Conservation (phyloP, 2,888 invertebrate genomes). For the Diaphora mendica region DNA sequence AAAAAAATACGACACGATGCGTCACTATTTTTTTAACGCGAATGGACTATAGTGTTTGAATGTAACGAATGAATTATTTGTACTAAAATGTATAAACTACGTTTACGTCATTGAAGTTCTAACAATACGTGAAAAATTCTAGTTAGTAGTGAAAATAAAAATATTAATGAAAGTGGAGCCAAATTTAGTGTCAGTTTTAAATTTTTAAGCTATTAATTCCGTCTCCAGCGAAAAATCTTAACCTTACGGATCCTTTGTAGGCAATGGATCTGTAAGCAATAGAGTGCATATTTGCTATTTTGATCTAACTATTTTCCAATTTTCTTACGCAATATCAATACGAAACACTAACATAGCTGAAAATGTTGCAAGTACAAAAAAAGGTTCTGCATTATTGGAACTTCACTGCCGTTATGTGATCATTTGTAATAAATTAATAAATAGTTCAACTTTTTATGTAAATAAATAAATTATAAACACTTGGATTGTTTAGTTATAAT, state of each 20-base stretch:
- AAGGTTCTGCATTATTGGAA: background rate
- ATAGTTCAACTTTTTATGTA: background rate
- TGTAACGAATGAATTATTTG: background rate
- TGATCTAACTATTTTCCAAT: too few species aligned
- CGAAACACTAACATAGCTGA: too few species aligned
- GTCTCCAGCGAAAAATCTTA: too few species aligned
- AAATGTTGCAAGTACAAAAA: too few species aligned
- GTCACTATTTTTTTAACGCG: background rate
- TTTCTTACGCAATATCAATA: too few species aligned
- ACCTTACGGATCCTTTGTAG: too few species aligned
- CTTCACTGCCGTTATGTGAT: background rate
- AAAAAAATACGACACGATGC: background rate
- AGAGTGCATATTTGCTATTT: too few species aligned
- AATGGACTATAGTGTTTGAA: background rate
- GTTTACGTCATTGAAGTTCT: background rate
- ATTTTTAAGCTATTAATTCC: too few species aligned
- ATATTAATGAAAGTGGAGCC: too few species aligned
- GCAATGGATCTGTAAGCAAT: too few species aligned
- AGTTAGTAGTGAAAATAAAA: too few species aligned
- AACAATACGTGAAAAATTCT: background rate
- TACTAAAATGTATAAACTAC: background rate
- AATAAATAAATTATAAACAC: background rate
- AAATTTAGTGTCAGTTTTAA: background rate
- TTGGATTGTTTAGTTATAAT: background rate
- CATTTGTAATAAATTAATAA: background rate